Evolutionary conservation across 2,888 invertebrate genomes (phyloP), one percentile per base, ranked within the genome.

Genomic region (Pharmacophagus antenor): DNA sequence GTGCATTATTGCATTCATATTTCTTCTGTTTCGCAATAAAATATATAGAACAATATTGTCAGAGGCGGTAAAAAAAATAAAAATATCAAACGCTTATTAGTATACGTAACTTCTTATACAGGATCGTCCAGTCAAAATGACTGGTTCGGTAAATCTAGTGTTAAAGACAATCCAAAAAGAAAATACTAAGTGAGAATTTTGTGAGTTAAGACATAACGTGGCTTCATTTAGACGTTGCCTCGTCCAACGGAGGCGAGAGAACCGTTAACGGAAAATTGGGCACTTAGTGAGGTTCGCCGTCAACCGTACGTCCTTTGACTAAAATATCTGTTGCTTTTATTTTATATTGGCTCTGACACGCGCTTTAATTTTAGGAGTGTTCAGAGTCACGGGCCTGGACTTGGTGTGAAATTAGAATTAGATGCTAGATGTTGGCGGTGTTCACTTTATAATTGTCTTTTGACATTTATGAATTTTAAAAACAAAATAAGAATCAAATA

Each of bases 251-350:
- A 44, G 15, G 44, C 44, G 53, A 22, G 53, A 27, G 25, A 54
- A 25, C 25, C 44, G 44, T 44, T 54, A 53, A 54, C 25, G 41
- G 25, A 44, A 54, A 54, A 54, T 54, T 54, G 53, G 25, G 52
- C 52, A 42, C 22, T 52, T 23, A 22, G 52, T 42, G 37, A 52
- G 52, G 42, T 44, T 8, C 42, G 42, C 23, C 42, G 23, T 41
- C 17, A 22, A 21, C 21, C 42, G 20, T 15, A 21, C 41, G 41
- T 53, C 44, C 44, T 54, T 44, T 54, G 27, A 42, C 53, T 54
- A 25, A 54, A 54, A 54, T 44, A 8, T 44, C 20, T n/a, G 42
- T 18, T 44, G 18, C 15, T 18, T 44, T 18, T 44, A 18, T 44
- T 37, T n/a, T 37, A n/a, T 37, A 37, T 37, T 37, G 37, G n/a